These are phyloP conservation scores for Octodon degus DNA, from an alignment of 2,113 vertebrate species.

Conservation along the genomic window DNA sequence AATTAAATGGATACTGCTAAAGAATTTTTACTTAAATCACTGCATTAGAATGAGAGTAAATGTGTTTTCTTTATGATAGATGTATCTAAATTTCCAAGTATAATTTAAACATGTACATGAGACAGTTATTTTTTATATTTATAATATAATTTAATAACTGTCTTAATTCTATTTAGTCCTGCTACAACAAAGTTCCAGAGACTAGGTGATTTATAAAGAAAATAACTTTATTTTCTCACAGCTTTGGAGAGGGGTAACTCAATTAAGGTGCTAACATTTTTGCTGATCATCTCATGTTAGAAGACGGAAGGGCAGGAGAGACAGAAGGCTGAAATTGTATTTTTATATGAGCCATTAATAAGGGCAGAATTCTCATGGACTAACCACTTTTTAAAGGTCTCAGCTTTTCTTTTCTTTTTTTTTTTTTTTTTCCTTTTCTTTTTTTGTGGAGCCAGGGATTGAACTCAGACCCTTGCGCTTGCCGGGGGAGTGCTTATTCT, in stretches of 20 bases:
- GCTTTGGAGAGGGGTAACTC: background rate
- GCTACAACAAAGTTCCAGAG: background rate
- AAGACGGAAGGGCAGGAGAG: background rate
- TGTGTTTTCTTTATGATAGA: constrained; percentile 27
- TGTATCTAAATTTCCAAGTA: background rate
- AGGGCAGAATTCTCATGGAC: background rate
- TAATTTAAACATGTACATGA: background rate
- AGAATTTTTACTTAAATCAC: constrained; percentile 50
- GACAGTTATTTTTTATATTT: background rate
- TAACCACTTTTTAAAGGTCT: background rate
- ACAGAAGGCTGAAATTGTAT: background rate
- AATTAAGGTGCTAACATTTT: background rate
- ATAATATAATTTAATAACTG: background rate
- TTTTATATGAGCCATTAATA: background rate
- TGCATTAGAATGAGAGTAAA: constrained; percentile 34
- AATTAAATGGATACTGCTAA: background rate
- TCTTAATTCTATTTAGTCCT: background rate
- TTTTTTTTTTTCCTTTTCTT: no score
- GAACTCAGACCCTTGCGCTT: no score
- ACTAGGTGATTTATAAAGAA: background rate
- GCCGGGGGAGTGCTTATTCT: no score
- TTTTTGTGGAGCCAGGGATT: no score
- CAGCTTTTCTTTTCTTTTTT: background rate
- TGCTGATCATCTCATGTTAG: background rate
- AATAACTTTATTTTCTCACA: background rate